These are phyloP conservation scores for Anthopleura xanthogrammica DNA, from an alignment of 92 coral and sea anemone species.

Conservation along the genomic window DNA sequence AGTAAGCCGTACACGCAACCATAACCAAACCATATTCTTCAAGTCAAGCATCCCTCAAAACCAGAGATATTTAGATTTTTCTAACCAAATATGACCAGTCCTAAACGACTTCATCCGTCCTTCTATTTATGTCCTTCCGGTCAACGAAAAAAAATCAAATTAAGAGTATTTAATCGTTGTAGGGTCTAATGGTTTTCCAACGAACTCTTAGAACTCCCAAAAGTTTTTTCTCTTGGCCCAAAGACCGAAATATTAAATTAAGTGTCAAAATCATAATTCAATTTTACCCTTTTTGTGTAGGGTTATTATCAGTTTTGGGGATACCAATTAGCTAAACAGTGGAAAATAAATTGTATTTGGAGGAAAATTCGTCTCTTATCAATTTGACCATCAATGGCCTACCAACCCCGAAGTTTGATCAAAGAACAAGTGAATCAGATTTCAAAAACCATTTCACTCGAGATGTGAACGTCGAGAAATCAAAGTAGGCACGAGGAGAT, in stretches of 20 bases:
- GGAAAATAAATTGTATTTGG: constrained; percentile 48
- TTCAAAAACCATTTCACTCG: constrained; percentile 32
- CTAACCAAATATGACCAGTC: constrained; percentile 24
- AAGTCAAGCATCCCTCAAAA: constrained; percentile 50
- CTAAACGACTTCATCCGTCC: constrained; percentile 13
- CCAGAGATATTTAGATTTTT: constrained; percentile 23
- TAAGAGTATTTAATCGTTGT: constrained; percentile 20
- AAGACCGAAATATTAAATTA: constrained; percentile 2
- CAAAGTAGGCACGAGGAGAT: constrained; percentile 25
- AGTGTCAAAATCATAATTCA: constrained; percentile 30
- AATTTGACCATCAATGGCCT: constrained; percentile 28
- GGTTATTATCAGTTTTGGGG: constrained; percentile 37
- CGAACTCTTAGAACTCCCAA: constrained; percentile 21
- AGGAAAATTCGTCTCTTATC: constrained; percentile 32
- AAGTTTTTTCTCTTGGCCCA: neutral
- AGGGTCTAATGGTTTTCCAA: constrained; percentile 17
- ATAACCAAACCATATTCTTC: constrained; percentile 56
- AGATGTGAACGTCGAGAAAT: constrained; percentile 5
- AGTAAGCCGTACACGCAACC: constrained; percentile 52
- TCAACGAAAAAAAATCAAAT: constrained; percentile 8
- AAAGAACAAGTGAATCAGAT: constrained; percentile 30
- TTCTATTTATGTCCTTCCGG: constrained; percentile 21
- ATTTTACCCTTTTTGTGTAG: constrained; percentile 33
- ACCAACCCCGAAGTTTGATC: constrained; percentile 35
- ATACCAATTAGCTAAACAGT: constrained; percentile 41